A percentile compares a stretch with the other conserved stretches of the same genome.
Conservation (phyloP, 2,797 vertebrate species). For the Anas capensis region DNA sequence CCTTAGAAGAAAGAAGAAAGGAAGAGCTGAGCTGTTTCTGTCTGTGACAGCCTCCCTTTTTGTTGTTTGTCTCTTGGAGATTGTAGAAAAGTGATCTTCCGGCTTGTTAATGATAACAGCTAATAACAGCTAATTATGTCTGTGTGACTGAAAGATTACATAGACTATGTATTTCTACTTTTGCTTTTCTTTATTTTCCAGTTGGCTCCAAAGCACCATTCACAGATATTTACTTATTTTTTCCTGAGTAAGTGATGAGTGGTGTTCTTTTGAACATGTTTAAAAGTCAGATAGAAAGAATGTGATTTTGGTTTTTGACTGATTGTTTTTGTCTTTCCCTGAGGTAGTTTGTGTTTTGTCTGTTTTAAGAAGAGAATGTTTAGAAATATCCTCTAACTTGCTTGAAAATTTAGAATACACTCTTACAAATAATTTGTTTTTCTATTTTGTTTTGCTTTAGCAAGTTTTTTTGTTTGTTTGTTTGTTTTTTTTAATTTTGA, state of each 20-base stretch:
- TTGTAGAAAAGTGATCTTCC: not conserved
- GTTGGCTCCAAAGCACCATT: not conserved
- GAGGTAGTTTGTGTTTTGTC: not conserved
- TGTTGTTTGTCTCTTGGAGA: not conserved
- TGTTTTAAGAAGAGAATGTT: not conserved
- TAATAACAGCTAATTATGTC: conserved; percentile 21
- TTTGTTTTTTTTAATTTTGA: conserved; percentile 61
- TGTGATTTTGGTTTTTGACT: not conserved
- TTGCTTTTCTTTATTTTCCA: not conserved
- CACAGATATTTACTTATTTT: not conserved
- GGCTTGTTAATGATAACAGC: not conserved
- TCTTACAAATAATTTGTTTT: not conserved
- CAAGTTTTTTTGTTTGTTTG: not conserved
- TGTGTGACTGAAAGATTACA: not conserved
- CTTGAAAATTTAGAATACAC: not conserved
- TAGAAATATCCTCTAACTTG: not conserved
- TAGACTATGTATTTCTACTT: not conserved
- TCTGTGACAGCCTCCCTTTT: not conserved
- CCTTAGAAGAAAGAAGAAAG: not conserved
- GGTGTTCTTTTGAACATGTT: not conserved
- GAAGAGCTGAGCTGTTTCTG: not conserved
- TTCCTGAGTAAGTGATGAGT: not conserved
- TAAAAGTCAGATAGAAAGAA: not conserved
- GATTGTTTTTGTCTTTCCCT: not conserved
- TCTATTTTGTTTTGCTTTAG: conserved; percentile 26